phyloP scores from a whole-genome alignment of 2,797 vertebrate genomes.

The Craterocephalus amniculus region DNA sequence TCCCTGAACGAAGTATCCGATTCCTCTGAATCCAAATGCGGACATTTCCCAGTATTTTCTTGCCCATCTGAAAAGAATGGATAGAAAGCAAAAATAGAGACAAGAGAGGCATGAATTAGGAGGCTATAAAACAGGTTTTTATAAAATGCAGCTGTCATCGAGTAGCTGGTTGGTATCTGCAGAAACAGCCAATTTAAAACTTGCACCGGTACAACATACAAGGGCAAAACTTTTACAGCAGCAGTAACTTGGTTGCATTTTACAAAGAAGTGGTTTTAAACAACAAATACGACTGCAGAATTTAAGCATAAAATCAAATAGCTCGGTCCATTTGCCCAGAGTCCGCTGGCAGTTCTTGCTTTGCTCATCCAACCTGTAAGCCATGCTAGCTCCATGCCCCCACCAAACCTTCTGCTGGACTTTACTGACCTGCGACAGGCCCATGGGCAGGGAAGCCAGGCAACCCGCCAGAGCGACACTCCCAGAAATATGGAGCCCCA shows the following conservation, averaged over 20 bases:
- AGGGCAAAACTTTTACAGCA: background rate
- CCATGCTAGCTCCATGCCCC: constrained; percentile 51
- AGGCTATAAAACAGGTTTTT: background rate
- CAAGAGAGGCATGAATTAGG: constrained; percentile 52
- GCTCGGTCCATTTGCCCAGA: constrained; percentile 53
- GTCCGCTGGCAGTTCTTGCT: constrained; percentile 45
- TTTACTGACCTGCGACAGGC: constrained; percentile 85
- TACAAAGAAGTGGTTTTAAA: background rate
- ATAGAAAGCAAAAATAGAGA: constrained; percentile 18
- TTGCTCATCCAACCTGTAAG: constrained; percentile 56
- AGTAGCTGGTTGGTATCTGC: constrained; percentile 41
- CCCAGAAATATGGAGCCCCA: constrained; percentile 85
- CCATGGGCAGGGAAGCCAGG: constrained; percentile 82
- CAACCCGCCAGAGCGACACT: constrained; percentile 82
- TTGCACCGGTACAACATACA: constrained; percentile 8
- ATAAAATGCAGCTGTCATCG: constrained; percentile 36
- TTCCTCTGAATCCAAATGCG: constrained; percentile 96
- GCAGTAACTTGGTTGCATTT: constrained; percentile 10
- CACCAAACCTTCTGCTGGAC: constrained; percentile 72
- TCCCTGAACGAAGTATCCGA: constrained; percentile 94
- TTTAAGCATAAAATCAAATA: constrained; percentile 38
- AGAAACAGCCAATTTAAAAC: constrained; percentile 29
- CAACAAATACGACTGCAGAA: constrained; percentile 21
- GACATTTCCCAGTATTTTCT: constrained; percentile 90
- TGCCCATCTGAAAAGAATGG: constrained; percentile 86